Evolutionary conservation across 2,113 vertebrate genomes (phyloP), one percentile per base, ranked within the genome.

Genomic region (Rallus limicola): DNA sequence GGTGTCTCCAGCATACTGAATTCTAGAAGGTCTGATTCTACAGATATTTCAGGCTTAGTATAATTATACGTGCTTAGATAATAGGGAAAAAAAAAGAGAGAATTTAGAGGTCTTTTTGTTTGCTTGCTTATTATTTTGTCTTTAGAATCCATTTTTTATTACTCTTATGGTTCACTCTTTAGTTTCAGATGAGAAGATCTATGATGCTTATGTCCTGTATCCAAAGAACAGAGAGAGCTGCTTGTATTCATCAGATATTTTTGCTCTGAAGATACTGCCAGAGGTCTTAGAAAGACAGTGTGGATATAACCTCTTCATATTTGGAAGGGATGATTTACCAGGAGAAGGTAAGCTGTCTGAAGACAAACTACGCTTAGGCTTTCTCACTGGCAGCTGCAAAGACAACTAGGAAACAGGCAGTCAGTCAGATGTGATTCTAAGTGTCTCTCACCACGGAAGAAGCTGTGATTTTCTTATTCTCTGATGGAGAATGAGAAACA

Each of bases 121-220:
- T 69, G 69, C 48, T 91, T 84, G 31, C 1, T 90, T 77, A 8
- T 6, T 78, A 70, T 72, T 58, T 6, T 78, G 34, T 82, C 33
- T 87, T 79, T 50, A 62, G 31, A 84, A 86, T 84, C 24, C 13
- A 14, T 55, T 88, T 91, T 28, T 13, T 82, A 31, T 70, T 94
- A 72, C 60, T 90, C 24, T 29, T 70, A 4, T 70, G 86, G 16
- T 8, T 91, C 62, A 58, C 38, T 88, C 9, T 84, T 92, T 91
- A 99, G 99, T 97, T 97, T 97, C 96, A 71, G 99, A 99, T 96
- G 99, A 98, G 67, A 99, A 99, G 93, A 81, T 96, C 60, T 99
- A 99, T 44, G 99, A 99, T 87, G 99, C 99, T 17, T 99, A 99
- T 8, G 97, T 99, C 77, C 97, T 98, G 3, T 99, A 98, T 93